phyloP scores from a whole-genome alignment of 2,797 vertebrate genomes.

The Sebastes steindachneri region DNA sequence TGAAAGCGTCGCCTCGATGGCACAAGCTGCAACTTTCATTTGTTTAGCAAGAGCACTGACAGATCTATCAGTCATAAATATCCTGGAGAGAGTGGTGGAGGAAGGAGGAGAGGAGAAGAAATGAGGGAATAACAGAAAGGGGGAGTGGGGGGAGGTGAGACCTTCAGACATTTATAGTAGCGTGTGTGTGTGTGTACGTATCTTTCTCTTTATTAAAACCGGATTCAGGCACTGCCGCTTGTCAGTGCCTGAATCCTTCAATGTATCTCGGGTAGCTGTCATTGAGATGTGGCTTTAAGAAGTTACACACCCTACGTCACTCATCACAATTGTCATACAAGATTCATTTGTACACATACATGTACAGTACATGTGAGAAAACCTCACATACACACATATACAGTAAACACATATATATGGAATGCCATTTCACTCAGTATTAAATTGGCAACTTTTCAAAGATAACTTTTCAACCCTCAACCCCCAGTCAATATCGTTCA shows the following conservation, averaged over 20 bases:
- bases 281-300: slow-evolving; percentile 43
- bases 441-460: background rate
- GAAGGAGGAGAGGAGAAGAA: slow-evolving; percentile 22
- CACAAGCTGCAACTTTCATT: slow-evolving; percentile 68
- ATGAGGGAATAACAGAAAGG: slow-evolving; percentile 29
- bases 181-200: slow-evolving; percentile 5
- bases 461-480: background rate
- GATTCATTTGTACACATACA: slow-evolving; percentile 29
- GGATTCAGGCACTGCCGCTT: slow-evolving; percentile 27
- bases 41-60: slow-evolving; percentile 64
- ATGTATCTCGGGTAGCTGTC: slow-evolving; percentile 51
- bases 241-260: slow-evolving; percentile 58
- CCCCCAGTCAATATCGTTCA: background rate
- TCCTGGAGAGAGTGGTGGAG: slow-evolving; percentile 51
- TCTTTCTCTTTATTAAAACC: slow-evolving; percentile 69
- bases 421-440: background rate
- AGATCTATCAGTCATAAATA: slow-evolving; percentile 73
- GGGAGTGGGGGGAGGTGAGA: slow-evolving; percentile 10
- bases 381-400: background rate
- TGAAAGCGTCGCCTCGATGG: slow-evolving; percentile 58
- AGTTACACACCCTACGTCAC: slow-evolving; percentile 10
- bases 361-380: slow-evolving; percentile 1
- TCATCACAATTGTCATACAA: slow-evolving; percentile 30
- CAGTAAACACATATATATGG: background rate
- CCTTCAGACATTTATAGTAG: slow-evolving; percentile 38